These are phyloP conservation scores for Leptestheria dahalacensis DNA, from an alignment of 1,140 invertebrate genomes.

Conservation along the genomic window DNA sequence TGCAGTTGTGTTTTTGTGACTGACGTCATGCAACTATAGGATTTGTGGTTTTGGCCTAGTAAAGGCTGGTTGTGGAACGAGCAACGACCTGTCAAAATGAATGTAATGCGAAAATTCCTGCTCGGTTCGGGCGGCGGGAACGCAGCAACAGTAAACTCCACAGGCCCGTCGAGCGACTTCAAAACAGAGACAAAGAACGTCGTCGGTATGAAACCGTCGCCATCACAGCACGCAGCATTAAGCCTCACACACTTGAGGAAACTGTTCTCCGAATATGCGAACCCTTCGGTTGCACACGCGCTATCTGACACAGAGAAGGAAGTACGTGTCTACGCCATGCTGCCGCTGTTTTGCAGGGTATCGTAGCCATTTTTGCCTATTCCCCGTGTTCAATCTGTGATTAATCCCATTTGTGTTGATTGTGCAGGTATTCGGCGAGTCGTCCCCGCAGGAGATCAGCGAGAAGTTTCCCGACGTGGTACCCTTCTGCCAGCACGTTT, in stretches of 20 bases:
- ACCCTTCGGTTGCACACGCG: slow-evolving; percentile 50
- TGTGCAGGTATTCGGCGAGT: slow-evolving; percentile 70
- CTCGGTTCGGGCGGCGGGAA: slow-evolving; percentile 8
- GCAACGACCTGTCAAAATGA: too few species aligned
- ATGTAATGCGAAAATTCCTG: slow-evolving; percentile 17
- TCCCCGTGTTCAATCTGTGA: background rate
- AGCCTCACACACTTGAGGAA: slow-evolving; percentile 92
- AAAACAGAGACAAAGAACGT: background rate
- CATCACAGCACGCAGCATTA: slow-evolving; percentile 59
- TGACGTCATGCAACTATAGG: too few species aligned
- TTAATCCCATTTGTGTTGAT: background rate
- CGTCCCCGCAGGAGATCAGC: slow-evolving; percentile 78
- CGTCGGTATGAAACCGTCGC: slow-evolving; percentile 12
- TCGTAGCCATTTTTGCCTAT: slow-evolving; percentile 23
- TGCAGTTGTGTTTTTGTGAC: too few species aligned
- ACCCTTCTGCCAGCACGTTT: slow-evolving; percentile 85
- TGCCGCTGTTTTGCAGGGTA: slow-evolving; percentile 97
- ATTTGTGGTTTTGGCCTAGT: too few species aligned
- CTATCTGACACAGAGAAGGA: slow-evolving; percentile 70
- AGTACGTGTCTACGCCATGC: slow-evolving; percentile 92
- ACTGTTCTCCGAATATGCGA: slow-evolving; percentile 82
- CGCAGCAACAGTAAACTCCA: background rate
- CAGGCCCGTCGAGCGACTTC: background rate
- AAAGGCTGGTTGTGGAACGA: too few species aligned
- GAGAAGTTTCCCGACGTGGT: slow-evolving; percentile 89